phyloP scores from a whole-genome alignment of 2,113 vertebrate genomes.

The Coregonus clupeaformis region DNA sequence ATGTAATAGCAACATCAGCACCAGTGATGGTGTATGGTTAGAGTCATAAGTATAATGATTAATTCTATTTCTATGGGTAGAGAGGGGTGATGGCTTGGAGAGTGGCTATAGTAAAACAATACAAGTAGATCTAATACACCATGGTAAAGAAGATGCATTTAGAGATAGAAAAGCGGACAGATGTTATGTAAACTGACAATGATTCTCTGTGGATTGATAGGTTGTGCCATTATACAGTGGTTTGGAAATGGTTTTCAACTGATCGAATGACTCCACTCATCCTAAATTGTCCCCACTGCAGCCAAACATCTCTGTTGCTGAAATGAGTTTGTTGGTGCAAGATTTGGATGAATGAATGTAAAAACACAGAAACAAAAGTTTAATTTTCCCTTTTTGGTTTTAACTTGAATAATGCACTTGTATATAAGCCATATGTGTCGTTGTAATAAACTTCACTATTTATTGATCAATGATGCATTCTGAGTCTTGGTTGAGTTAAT shows the following conservation, averaged over 20 bases:
- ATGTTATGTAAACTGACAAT: too few species aligned
- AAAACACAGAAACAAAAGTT: slow-evolving; percentile 59
- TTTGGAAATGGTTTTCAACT: not conserved
- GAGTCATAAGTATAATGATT: not conserved
- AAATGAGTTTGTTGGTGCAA: slow-evolving; percentile 20
- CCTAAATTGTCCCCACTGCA: not conserved
- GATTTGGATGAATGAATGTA: slow-evolving; percentile 75
- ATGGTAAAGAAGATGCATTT: too few species aligned
- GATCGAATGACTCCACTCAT: not conserved
- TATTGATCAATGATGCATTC: slow-evolving; percentile 63
- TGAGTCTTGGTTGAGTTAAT: slow-evolving; percentile 7
- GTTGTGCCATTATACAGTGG: not conserved
- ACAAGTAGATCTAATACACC: not conserved
- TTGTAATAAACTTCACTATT: slow-evolving; percentile 77
- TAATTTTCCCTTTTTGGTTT: slow-evolving; percentile 58
- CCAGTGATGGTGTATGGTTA: not conserved
- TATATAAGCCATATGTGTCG: slow-evolving; percentile 78
- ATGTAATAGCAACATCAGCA: not conserved
- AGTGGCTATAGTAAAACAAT: not conserved
- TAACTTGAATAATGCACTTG: slow-evolving; percentile 73
- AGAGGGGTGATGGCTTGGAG: not conserved
- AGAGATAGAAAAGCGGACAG: too few species aligned
- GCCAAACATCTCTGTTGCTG: not conserved
- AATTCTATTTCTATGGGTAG: too few species aligned
- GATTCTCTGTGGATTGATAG: not conserved